Base-by-base conservation (phyloP, 2,888 invertebrate genomes). In the Glaucopsyche alexis region DNA sequence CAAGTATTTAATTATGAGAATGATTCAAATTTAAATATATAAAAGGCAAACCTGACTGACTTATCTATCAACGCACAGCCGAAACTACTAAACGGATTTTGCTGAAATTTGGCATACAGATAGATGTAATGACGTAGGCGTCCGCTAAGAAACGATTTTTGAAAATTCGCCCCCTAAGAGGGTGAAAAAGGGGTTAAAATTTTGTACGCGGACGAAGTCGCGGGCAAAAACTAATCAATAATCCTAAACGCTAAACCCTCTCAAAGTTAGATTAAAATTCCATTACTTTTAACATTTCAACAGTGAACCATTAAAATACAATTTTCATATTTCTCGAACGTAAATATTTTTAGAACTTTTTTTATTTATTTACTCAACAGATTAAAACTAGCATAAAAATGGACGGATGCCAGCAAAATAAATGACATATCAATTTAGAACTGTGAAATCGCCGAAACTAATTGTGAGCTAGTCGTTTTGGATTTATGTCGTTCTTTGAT, bases 361-460 rank as follows among this genome's bases (percentile, higher is more conserved):
- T 60, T 60, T 60, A 60, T 60, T 60, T 60, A 60, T 60, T 60
- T 60, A 60, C 60, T 29, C 60, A 60, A 38, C 60, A 60, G 60
- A 67, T 69, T 47, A 49, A 69, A 69, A 69, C 69, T 47, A 69
- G 29, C 69, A 49, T 47, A 69, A 49, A 69, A 49, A 69, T 69
- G 69, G 69, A 69, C 47, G 49, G 47, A 11, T 47, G 69, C 69
- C 69, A 69, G 49, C 13, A 40, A 66, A 66, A 66, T 66, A 69
- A 67, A 42, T 67, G 45, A 69, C 47, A 69, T 49, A 69, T 69
- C 69, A 69, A 69, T 69, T 47, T 69, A 69, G 69, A 49, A 69
- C 69, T 69, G 69, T 69, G 69, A 69, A 69, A 69, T 49, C 69
- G 19, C n/a, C 49, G 69, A 69, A 69, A 47, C 69, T 47, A 69